Percentiles rank a stretch among this genome's conserved stretches.
phyloP scores from a whole-genome alignment of 2,797 vertebrate species.

The Cossypha polioptera region DNA sequence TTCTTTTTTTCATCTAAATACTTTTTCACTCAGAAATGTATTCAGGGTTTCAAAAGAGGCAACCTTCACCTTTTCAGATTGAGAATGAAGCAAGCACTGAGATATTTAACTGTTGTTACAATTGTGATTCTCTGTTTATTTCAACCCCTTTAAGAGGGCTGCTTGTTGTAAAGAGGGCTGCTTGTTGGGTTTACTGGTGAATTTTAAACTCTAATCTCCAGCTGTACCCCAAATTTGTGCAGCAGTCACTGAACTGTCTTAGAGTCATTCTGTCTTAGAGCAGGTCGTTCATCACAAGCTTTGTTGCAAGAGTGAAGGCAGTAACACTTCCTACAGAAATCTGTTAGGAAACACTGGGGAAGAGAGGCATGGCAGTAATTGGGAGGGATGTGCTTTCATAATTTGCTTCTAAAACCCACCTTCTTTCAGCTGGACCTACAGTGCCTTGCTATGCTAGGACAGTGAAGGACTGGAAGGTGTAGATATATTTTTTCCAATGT shows the following conservation, averaged over 20 bases:
- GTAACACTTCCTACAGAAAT: neutral
- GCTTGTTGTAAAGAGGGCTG: neutral
- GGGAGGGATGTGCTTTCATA: neutral
- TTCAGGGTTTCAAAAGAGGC: neutral
- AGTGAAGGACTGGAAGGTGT: neutral
- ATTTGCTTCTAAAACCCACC: neutral
- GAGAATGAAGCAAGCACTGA: neutral
- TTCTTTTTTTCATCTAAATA: neutral
- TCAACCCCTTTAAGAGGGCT: neutral
- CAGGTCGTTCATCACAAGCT: neutral
- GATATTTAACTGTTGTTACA: neutral
- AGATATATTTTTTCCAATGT: neutral
- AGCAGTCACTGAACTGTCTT: neutral
- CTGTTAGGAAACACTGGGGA: neutral
- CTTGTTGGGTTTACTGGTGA: neutral
- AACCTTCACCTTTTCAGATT: neutral
- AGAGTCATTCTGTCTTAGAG: neutral
- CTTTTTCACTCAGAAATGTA: neutral
- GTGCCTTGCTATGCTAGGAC: neutral
- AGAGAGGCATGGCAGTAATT: neutral
- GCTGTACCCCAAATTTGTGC: neutral
- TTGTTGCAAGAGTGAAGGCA: neutral
- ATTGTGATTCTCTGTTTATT: neutral
- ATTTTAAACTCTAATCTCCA: neutral
- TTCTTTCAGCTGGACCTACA: neutral